Percentiles rank a stretch among this genome's conserved stretches.
Conservation (phyloP, 2,888 invertebrate genomes). For the Sisyra nigra region DNA sequence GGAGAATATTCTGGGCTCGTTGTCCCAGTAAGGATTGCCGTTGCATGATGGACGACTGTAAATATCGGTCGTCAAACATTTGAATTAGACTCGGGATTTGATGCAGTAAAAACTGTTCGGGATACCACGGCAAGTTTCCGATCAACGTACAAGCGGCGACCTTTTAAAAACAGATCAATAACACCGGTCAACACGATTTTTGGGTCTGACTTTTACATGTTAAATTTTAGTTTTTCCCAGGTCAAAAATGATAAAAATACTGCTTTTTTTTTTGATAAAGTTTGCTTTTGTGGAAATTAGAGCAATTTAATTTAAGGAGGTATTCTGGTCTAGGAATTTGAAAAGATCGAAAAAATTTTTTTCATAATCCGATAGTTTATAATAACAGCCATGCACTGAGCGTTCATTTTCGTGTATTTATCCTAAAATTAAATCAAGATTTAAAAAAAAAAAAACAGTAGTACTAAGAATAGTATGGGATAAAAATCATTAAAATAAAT, state of each 20-base stretch:
- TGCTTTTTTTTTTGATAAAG: no score
- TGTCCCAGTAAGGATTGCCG: constrained; percentile 38
- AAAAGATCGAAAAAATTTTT: no score
- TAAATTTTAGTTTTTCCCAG: no score
- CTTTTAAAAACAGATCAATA: constrained; percentile 27
- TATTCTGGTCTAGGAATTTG: no score
- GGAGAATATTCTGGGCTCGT: constrained; percentile 39
- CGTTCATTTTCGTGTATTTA: constrained; percentile 66
- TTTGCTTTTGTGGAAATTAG: no score
- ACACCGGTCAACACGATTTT: no score
- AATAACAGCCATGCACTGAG: constrained; percentile 67
- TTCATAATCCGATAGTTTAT: no score
- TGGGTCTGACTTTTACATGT: no score
- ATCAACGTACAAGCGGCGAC: constrained; percentile 62
- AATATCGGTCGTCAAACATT: constrained; percentile 30
- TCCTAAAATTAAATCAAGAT: constrained; percentile 34
- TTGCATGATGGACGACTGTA: constrained; percentile 18
- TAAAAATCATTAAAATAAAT: constrained; percentile 5
- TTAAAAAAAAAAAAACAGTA: neutral
- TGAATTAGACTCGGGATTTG: constrained; percentile 40
- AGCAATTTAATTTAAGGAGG: no score
- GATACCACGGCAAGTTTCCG: constrained; percentile 73
- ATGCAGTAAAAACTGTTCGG: constrained; percentile 60
- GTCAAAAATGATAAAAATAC: no score
- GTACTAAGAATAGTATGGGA: no score